phyloP scores from a whole-genome alignment of 2,113 vertebrate species.

The Platichthys stellatus region DNA sequence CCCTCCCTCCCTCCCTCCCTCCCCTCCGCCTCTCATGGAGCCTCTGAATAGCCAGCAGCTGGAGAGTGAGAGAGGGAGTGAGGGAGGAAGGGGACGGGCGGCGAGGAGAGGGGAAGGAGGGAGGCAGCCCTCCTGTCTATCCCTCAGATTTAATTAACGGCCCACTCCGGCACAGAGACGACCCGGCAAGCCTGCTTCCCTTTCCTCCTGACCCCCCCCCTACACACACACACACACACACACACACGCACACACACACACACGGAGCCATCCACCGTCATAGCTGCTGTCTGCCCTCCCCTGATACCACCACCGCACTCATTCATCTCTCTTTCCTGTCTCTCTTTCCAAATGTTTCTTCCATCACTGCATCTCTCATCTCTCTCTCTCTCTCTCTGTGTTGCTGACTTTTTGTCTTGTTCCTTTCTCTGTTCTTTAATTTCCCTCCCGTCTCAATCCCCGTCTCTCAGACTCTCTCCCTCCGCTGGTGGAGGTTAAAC shows the following conservation, averaged over 20 bases:
- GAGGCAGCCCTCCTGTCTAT: constrained; percentile 84
- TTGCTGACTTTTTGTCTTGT: constrained; percentile 13
- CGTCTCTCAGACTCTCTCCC: constrained; percentile 22
- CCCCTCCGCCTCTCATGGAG: constrained; percentile 60
- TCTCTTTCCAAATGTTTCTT: constrained; percentile 62
- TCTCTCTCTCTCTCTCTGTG: constrained; percentile 15
- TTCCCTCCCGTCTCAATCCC: constrained; percentile 20
- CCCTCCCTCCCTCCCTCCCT: constrained; percentile 8
- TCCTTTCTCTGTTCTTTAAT: constrained; percentile 25
- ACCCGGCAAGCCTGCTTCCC: constrained; percentile 79
- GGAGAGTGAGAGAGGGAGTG: constrained; percentile 64
- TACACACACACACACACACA: constrained; percentile 9
- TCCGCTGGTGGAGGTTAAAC: constrained; percentile 51
- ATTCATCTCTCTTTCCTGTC: constrained; percentile 72
- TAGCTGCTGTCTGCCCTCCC: constrained; percentile 75
- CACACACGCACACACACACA: constrained; percentile 33
- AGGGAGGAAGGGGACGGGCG: constrained; percentile 48
- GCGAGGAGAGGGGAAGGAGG: constrained; percentile 69
- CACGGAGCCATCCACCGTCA: constrained; percentile 61
- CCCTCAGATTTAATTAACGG: constrained; percentile 88
- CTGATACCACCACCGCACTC: constrained; percentile 72
- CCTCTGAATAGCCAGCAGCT: constrained; percentile 69
- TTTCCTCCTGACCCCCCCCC: constrained; percentile 72
- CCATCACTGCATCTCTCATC: constrained; percentile 44
- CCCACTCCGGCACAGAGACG: constrained; percentile 77